phyloP scores from a whole-genome alignment of 1,140 invertebrate genomes.

The Brachionus plicatilis region DNA sequence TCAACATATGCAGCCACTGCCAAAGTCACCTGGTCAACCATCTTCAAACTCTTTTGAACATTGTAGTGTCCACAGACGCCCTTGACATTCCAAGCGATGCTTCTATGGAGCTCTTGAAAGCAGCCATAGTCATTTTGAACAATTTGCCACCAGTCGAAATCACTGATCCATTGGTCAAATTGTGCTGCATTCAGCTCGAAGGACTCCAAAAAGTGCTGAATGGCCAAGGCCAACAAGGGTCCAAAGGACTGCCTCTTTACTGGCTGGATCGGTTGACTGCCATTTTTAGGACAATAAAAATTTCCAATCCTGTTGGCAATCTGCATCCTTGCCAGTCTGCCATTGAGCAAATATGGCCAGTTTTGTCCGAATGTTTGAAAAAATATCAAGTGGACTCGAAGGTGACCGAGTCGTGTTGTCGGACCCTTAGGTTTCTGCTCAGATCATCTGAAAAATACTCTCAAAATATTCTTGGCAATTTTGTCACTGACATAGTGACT shows the following conservation, averaged over 20 bases:
- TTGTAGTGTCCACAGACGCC: slow-evolving; percentile 70
- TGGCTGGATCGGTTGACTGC: slow-evolving; percentile 87
- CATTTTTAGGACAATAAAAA: slow-evolving; percentile 63
- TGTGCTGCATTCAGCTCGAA: slow-evolving; percentile 44
- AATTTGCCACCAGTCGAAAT: slow-evolving; percentile 63
- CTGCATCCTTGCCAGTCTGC: slow-evolving; percentile 75
- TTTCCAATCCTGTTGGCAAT: neutral
- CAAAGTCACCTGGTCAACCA: slow-evolving; percentile 72
- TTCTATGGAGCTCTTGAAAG: slow-evolving; percentile 74
- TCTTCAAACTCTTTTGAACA: slow-evolving; percentile 72
- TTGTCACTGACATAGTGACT: slow-evolving; percentile 61
- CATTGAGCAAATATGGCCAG: slow-evolving; percentile 71
- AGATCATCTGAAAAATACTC: slow-evolving; percentile 14
- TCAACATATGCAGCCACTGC: slow-evolving; percentile 68
- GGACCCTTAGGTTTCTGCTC: slow-evolving; percentile 49
- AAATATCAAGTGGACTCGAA: slow-evolving; percentile 74
- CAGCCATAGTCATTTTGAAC: slow-evolving; percentile 65
- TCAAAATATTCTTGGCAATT: neutral
- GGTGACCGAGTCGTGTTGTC: slow-evolving; percentile 83
- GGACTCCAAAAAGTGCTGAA: slow-evolving; percentile 47
- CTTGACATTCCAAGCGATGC: slow-evolving; percentile 74
- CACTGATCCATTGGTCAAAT: slow-evolving; percentile 47
- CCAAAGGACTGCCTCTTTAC: slow-evolving; percentile 62
- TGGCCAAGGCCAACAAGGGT: slow-evolving; percentile 44
- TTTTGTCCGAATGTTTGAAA: slow-evolving; percentile 69